These are phyloP conservation scores for Mantis religiosa DNA, from an alignment of 2,888 invertebrate species.

Conservation along the genomic window DNA sequence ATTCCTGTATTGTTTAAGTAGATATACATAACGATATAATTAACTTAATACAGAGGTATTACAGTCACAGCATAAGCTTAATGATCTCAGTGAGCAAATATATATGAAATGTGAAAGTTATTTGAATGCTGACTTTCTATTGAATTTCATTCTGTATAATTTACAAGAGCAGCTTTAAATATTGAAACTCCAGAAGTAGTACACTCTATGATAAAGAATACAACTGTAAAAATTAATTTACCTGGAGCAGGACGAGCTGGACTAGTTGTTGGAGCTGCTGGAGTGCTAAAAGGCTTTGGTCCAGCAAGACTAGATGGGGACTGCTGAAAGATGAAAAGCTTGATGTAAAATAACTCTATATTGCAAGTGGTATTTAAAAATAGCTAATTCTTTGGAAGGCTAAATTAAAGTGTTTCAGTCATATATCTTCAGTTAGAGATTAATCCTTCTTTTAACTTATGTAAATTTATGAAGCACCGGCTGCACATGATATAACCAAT, in stretches of 20 bases:
- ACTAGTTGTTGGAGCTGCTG: conserved; percentile 45
- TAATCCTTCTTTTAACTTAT: no score
- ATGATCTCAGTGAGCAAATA: background rate
- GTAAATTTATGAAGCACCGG: no score
- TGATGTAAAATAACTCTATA: no score
- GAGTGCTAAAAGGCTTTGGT: conserved; percentile 60
- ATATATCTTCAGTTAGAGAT: no score
- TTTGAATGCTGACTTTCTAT: background rate
- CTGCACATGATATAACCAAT: no score
- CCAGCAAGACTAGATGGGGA: conserved; percentile 54
- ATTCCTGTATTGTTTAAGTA: background rate
- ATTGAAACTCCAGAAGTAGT: background rate
- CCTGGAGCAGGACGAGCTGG: conserved; percentile 35
- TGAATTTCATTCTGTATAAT: background rate
- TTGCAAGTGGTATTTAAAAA: no score
- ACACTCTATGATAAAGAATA: background rate
- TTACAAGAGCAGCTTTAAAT: background rate
- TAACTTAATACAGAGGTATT: background rate
- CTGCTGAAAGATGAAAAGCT: conserved; percentile 38
- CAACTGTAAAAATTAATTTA: background rate
- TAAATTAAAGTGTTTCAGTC: no score
- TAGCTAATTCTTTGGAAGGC: no score
- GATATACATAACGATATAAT: background rate
- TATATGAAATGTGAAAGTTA: background rate
- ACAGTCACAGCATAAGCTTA: background rate